phyloP scores from a whole-genome alignment of 2,797 vertebrate genomes.

The Galaxias olidus region DNA sequence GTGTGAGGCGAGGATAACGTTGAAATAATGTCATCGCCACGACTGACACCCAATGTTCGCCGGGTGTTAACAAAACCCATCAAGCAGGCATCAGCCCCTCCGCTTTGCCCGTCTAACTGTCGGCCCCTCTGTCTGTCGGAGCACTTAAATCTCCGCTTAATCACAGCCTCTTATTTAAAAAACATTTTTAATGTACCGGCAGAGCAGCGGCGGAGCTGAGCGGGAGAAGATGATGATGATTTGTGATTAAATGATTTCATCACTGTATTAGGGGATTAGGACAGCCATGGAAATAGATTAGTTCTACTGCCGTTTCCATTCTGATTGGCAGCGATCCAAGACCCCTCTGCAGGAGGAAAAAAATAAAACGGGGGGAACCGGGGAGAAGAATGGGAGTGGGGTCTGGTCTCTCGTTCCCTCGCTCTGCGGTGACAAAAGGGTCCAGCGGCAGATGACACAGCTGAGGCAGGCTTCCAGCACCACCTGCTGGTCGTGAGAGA shows the following conservation, averaged over 20 bases:
- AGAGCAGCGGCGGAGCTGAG: slow-evolving; percentile 23
- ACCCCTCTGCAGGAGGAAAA: slow-evolving; percentile 38
- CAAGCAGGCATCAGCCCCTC: slow-evolving; percentile 31
- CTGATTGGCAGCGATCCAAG: slow-evolving; percentile 78
- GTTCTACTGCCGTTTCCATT: slow-evolving; percentile 75
- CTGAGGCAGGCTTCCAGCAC: slow-evolving; percentile 61
- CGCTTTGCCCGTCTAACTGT: slow-evolving; percentile 15
- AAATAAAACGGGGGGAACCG: slow-evolving; percentile 27
- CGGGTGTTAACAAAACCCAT: slow-evolving; percentile 75
- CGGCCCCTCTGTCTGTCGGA: slow-evolving; percentile 45
- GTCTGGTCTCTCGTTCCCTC: slow-evolving; percentile 16
- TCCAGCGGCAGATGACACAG: not conserved
- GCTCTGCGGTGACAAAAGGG: slow-evolving; percentile 18
- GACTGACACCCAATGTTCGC: slow-evolving; percentile 73
- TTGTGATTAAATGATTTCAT: slow-evolving; percentile 81
- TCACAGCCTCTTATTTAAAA: slow-evolving; percentile 77
- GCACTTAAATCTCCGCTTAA: slow-evolving; percentile 74
- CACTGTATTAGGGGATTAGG: slow-evolving; percentile 76
- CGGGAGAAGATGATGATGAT: slow-evolving; percentile 42
- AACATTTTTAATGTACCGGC: slow-evolving; percentile 45
- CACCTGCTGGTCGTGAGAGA: slow-evolving; percentile 61
- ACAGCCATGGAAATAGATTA: slow-evolving; percentile 79
- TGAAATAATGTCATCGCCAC: slow-evolving; percentile 74
- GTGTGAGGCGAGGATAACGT: slow-evolving; percentile 72
- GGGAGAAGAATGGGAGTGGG: slow-evolving; percentile 5